phyloP scores from a whole-genome alignment of 2,888 invertebrate species.

The Nemurella pictetii region DNA sequence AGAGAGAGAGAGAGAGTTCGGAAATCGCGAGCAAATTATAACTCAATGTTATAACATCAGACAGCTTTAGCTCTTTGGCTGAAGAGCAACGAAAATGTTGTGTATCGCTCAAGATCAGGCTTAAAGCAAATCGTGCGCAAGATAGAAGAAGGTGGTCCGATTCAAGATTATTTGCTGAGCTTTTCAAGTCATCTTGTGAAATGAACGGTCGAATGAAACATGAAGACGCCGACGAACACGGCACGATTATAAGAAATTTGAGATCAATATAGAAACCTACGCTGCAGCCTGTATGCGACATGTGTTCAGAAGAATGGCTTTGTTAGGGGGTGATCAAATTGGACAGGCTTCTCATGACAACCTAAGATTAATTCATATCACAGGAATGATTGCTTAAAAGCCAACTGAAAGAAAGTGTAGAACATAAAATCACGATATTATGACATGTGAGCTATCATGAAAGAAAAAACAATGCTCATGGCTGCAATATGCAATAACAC shows the following conservation, averaged over 20 bases:
- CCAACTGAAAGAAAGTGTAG: neutral
- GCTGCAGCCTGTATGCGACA: neutral
- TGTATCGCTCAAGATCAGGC: neutral
- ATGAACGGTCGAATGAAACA: too few relatives aligned
- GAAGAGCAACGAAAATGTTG: conserved; percentile 33
- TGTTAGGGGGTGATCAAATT: neutral
- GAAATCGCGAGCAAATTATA: conserved; percentile 30
- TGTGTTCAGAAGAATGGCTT: neutral
- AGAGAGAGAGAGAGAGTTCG: neutral
- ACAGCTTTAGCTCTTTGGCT: neutral
- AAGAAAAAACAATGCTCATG: neutral
- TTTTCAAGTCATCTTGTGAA: neutral
- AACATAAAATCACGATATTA: neutral
- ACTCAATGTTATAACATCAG: conserved; percentile 26
- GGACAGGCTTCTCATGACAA: neutral
- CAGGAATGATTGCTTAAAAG: neutral
- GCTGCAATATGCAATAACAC: neutral
- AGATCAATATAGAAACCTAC: neutral
- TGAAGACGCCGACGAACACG: neutral
- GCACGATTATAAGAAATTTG: neutral
- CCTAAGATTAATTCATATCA: neutral
- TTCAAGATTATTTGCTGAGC: neutral
- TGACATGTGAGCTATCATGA: neutral
- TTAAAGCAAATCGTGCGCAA: neutral
- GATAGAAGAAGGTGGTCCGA: neutral